A percentile compares a stretch with the other conserved stretches of the same genome.
Evolutionary conservation across 2,888 invertebrate genomes (phyloP).

Genomic region (Coenonympha glycerion): DNA sequence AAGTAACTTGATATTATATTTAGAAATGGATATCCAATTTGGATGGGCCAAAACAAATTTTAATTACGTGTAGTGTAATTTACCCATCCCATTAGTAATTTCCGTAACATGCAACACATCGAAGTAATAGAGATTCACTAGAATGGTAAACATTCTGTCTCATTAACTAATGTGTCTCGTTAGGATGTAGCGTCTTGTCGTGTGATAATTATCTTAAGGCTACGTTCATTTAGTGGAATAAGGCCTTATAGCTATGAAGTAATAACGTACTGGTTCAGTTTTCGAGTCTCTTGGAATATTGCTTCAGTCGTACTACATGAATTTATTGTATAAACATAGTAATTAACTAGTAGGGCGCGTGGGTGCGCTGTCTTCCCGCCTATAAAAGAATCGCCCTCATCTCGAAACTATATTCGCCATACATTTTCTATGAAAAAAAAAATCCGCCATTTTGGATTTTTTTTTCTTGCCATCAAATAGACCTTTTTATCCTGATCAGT

Average conservation of each 20-base stretch:
- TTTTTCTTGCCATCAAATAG: no score
- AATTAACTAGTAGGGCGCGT: no score
- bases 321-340: no score
- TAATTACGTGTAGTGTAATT: conserved; percentile 1
- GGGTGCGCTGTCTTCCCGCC: no score
- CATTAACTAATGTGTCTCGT: conserved; percentile 21
- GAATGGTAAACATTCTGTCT: conserved; percentile 14
- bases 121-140: conserved; percentile 4
- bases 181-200: conserved; percentile 10
- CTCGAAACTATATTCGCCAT: no score
- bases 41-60: background rate
- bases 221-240: conserved; percentile 2
- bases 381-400: no score
- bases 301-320: background rate
- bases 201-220: conserved; percentile 13
- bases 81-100: background rate
- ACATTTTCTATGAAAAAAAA: no score
- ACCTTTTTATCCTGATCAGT: no score
- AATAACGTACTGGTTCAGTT: background rate
- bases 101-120: conserved; percentile 2
- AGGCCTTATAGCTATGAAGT: conserved; percentile 1
- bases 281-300: background rate
- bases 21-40: background rate
- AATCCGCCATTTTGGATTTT: no score
- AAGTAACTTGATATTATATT: background rate